Percentiles rank a stretch among this genome's conserved stretches.
These are phyloP conservation scores for Leptopilina drosophilae DNA, from an alignment of 2,888 invertebrate genomes.

Conservation along the genomic window DNA sequence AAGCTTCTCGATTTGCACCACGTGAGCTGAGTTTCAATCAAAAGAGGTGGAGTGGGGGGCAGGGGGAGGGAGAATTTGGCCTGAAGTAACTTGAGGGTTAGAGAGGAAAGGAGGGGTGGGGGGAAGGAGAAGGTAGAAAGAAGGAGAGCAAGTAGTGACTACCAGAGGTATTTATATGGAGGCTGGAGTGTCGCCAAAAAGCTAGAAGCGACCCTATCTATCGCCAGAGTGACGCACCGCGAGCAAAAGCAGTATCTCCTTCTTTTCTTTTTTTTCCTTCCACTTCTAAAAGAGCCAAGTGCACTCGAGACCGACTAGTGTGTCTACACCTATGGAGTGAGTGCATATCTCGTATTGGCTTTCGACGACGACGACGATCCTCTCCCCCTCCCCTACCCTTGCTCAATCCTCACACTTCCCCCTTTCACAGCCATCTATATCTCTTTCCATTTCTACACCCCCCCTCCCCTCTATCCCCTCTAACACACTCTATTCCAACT, in stretches of 20 bases:
- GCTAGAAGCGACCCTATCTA: conserved; percentile 72
- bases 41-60: conserved; percentile 41
- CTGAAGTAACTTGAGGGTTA: conserved; percentile 38
- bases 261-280: conserved; percentile 22
- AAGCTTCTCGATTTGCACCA: not conserved
- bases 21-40: conserved; percentile 36
- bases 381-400: not conserved
- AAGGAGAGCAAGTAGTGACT: conserved; percentile 64
- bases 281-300: conserved; percentile 47
- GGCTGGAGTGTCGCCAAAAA: conserved; percentile 75
- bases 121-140: conserved; percentile 46
- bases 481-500: conserved; percentile 1
- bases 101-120: conserved; percentile 48
- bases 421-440: too few species aligned
- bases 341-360: conserved; percentile 45
- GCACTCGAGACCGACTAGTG: conserved; percentile 45
- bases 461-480: not conserved
- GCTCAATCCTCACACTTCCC: too few species aligned
- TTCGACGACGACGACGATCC: conserved; percentile 7
- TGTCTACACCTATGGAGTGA: conserved; percentile 43
- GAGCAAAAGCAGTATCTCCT: conserved; percentile 41
- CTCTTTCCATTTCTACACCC: not conserved
- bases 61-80: conserved; percentile 34
- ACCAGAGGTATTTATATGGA: conserved; percentile 73
- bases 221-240: conserved; percentile 63